Evolutionary conservation across 2,797 vertebrate species (phyloP).

Genomic region (Benthosema pterotum): DNA sequence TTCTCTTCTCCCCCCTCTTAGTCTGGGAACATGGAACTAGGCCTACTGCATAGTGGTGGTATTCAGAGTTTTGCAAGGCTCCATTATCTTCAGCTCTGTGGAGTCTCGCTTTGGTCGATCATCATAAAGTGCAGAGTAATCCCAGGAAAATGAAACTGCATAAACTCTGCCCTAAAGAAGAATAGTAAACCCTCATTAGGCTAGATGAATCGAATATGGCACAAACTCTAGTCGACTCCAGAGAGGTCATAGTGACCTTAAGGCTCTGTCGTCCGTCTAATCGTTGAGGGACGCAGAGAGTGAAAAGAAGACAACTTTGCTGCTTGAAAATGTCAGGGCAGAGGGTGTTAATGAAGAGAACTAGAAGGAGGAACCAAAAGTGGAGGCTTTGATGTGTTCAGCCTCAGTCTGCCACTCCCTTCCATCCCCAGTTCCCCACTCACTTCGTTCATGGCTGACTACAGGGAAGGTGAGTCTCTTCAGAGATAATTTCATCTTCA

Average conservation of each 20-base stretch:
- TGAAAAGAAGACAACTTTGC: constrained; percentile 26
- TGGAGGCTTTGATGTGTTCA: not conserved
- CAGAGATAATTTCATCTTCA: too few species aligned
- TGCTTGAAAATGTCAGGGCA: constrained; percentile 49
- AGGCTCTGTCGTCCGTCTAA: constrained; percentile 89
- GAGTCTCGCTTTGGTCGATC: constrained; percentile 87
- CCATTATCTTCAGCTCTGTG: constrained; percentile 81
- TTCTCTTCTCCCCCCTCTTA: too few species aligned
- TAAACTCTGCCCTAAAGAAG: constrained; percentile 33
- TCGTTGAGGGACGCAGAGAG: constrained; percentile 57
- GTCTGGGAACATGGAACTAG: too few species aligned
- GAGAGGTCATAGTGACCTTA: constrained; percentile 82
- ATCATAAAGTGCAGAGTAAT: constrained; percentile 71
- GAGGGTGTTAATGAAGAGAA: constrained; percentile 1
- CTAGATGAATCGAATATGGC: constrained; percentile 53
- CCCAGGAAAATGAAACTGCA: constrained; percentile 39
- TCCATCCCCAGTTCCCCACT: too few species aligned
- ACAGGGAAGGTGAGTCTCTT: too few species aligned
- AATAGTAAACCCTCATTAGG: constrained; percentile 74
- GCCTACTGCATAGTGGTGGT: constrained; percentile 82
- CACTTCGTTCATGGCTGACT: too few species aligned
- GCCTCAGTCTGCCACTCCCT: too few species aligned
- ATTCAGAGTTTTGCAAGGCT: constrained; percentile 89
- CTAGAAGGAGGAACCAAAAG: not conserved
- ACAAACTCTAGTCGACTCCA: constrained; percentile 81